Conservation (phyloP, 2,888 invertebrate genomes). For the Habroteleia sp. region DNA sequence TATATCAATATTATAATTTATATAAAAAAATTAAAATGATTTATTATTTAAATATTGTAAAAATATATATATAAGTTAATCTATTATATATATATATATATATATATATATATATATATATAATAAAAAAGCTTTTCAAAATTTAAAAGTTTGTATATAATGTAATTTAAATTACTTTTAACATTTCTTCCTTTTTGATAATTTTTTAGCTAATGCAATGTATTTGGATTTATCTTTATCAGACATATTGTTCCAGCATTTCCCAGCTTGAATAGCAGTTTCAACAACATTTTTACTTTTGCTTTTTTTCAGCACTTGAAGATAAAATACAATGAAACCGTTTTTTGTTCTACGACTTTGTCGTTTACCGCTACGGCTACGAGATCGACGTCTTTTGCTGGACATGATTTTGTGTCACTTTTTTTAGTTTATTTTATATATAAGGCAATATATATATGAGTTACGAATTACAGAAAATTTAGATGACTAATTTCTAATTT, state of each 20-base stretch:
- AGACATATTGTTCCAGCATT: conserved; percentile 54
- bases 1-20: too few relatives aligned
- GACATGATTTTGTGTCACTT: conserved; percentile 8
- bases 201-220: conserved; percentile 16
- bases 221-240: conserved; percentile 46
- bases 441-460: not conserved
- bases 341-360: conserved; percentile 38
- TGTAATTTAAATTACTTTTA: conserved; percentile 1
- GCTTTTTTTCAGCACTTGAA: conserved; percentile 24
- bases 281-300: conserved; percentile 36
- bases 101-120: too few relatives aligned
- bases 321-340: conserved; percentile 54
- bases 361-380: conserved; percentile 4
- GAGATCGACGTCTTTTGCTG: not conserved
- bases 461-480: not conserved
- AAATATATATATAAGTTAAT: too few relatives aligned
- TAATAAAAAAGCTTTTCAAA: not conserved
- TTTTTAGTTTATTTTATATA: not conserved
- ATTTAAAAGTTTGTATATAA: too few relatives aligned
- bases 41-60: too few relatives aligned
- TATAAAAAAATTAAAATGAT: too few relatives aligned
- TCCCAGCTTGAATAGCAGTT: conserved; percentile 55
- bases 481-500: not conserved
- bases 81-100: too few relatives aligned
- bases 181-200: not conserved